Base-by-base conservation (phyloP, 2,888 invertebrate genomes). In the Nymphalis polychloros region DNA sequence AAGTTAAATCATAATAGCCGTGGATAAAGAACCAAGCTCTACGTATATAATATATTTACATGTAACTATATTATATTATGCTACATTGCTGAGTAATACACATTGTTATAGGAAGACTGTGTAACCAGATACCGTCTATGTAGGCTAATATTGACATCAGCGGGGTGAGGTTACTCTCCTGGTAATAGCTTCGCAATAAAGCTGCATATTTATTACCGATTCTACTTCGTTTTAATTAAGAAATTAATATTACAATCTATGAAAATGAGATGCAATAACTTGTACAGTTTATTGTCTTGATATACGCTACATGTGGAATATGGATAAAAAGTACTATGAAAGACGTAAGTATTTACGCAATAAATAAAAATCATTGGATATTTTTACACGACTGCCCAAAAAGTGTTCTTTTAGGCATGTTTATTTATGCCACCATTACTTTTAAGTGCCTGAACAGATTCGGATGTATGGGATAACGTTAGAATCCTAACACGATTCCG, bases 151-250 rank as follows among this genome's bases (percentile, higher is more conserved):
- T 55, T 31, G 53, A 55, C 53, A 31, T 23, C 16, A 17, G 27
- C 27, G 27, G 27, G 27, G 27, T 31, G 17, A 53, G 16, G 27
- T 55, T 17, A 13, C 41, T 41, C 41, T 41, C 17, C n/a, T 31
- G 16, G 17, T 16, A 55, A 31, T 55, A 55, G 53, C 16, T 31
- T 55, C 31, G 27, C 53, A 55, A 55, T 27, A 27, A 17, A 17
- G 27, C 53, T 27, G 17, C 27, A 20, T 20, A 17, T 27, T 7
- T 17, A 2, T 17, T 8, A 23, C 17, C 31, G n/a, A 27, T 13
- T 17, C 5, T 17, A 50, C 50, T 27, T 55, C n/a, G 20, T 50
- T 50, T 50, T 50, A 55, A 55, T 53, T 27, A 53, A 53, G 53
- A 53, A 31, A 31, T 55, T 55, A 31, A 10, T 20, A 8, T n/a